These are phyloP conservation scores for Siniperca obscura DNA, from an alignment of 2,797 vertebrate genomes.

Conservation along the genomic window DNA sequence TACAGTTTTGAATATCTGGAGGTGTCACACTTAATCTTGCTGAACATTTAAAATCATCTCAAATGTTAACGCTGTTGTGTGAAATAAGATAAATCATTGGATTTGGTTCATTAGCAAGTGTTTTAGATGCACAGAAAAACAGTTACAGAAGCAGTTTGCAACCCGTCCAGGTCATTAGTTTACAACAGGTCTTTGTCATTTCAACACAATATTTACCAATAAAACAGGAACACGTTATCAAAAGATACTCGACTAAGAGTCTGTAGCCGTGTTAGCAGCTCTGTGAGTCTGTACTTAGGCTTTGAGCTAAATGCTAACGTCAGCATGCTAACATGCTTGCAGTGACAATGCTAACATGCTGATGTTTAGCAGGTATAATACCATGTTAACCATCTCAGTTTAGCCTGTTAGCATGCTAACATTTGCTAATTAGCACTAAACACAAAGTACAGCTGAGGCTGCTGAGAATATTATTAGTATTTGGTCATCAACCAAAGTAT, in stretches of 20 bases:
- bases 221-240: neutral
- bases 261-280: neutral
- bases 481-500: no score
- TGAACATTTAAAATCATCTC: neutral
- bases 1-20: constrained; percentile 6
- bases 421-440: neutral
- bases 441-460: no score
- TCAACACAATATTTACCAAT: neutral
- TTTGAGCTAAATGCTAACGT: neutral
- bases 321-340: constrained; percentile 1
- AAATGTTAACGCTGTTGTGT: neutral
- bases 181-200: neutral
- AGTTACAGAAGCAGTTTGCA: neutral
- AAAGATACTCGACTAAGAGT: neutral
- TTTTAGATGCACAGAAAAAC: constrained; percentile 1
- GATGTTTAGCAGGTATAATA: neutral
- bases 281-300: neutral
- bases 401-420: neutral
- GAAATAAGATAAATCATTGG: constrained; percentile 1
- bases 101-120: neutral
- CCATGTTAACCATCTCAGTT: neutral
- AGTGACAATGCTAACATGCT: neutral
- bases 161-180: neutral
- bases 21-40: neutral
- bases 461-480: no score